phyloP scores from a whole-genome alignment of 2,113 vertebrate genomes.

The Erinaceus europaeus region DNA sequence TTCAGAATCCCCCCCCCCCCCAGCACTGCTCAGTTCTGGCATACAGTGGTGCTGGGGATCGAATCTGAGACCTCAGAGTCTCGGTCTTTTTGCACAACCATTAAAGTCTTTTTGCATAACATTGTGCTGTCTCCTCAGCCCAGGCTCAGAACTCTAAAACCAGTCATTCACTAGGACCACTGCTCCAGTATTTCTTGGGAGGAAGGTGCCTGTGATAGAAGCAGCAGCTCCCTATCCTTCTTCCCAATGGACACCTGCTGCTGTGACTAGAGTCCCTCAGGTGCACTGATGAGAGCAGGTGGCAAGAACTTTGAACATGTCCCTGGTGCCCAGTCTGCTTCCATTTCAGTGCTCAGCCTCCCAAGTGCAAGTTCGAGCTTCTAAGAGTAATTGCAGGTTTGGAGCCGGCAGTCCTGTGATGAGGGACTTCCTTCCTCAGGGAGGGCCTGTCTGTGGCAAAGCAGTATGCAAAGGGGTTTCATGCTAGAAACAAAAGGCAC shows the following conservation, averaged over 20 bases:
- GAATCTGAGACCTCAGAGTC: too few relatives aligned
- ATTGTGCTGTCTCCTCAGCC: too few relatives aligned
- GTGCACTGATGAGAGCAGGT: neutral
- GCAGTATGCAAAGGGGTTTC: neutral
- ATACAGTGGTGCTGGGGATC: too few relatives aligned
- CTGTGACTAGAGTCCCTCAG: neutral
- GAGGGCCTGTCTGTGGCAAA: neutral
- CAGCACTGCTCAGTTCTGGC: too few relatives aligned
- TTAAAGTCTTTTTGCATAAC: too few relatives aligned
- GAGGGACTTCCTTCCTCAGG: neutral
- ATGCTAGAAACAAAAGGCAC: too few relatives aligned
- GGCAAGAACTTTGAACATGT: neutral
- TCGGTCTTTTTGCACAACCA: too few relatives aligned
- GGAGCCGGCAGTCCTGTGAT: neutral
- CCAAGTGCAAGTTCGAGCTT: neutral
- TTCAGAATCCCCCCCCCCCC: too few relatives aligned
- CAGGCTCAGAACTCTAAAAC: too few relatives aligned
- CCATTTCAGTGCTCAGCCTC: neutral
- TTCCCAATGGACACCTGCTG: too few relatives aligned
- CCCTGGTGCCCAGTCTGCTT: neutral
- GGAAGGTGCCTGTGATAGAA: neutral
- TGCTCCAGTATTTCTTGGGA: neutral
- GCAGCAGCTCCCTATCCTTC: neutral
- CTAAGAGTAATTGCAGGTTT: neutral
- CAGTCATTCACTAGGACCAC: neutral